Conservation (phyloP, 2,888 invertebrate genomes). For the Alcis repandata region DNA sequence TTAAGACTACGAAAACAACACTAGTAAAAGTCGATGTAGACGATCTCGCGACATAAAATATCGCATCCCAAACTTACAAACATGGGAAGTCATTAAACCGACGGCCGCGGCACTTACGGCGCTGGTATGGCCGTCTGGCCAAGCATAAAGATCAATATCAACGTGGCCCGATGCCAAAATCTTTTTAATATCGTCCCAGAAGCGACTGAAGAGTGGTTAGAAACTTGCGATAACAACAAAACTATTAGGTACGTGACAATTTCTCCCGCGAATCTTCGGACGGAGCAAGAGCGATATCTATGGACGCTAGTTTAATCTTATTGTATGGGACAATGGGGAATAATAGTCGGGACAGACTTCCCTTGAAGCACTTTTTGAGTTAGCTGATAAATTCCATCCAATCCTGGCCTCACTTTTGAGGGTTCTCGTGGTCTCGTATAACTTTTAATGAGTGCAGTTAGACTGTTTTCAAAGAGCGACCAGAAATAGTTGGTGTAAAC, state of each 20-base stretch:
- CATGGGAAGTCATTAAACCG: conserved; percentile 85
- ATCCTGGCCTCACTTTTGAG: conserved; percentile 68
- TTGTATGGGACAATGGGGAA: conserved; percentile 79
- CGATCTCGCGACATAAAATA: conserved; percentile 73
- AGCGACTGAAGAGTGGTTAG: conserved; percentile 80
- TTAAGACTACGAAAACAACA: conserved; percentile 62
- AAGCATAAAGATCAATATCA: conserved; percentile 86
- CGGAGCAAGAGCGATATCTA: conserved; percentile 58
- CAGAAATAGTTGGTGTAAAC: conserved; percentile 64
- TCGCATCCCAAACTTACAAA: conserved; percentile 76
- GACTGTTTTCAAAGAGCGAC: conserved; percentile 71
- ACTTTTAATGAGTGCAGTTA: conserved; percentile 81
- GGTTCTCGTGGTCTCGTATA: conserved; percentile 70
- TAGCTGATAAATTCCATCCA: conserved; percentile 73
- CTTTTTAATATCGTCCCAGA: conserved; percentile 85
- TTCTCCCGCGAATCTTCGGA: conserved; percentile 68
- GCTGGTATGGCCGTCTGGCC: conserved; percentile 82
- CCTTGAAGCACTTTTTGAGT: conserved; percentile 75
- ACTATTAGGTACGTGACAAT: conserved; percentile 77
- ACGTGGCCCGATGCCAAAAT: conserved; percentile 83
- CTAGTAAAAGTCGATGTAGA: conserved; percentile 67
- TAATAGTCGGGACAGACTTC: conserved; percentile 73
- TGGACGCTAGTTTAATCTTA: conserved; percentile 78
- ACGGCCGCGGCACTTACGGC: conserved; percentile 79
- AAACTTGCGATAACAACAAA: conserved; percentile 81